These are phyloP conservation scores for Copidosoma aretas DNA, from an alignment of 2,888 invertebrate genomes.

Conservation along the genomic window DNA sequence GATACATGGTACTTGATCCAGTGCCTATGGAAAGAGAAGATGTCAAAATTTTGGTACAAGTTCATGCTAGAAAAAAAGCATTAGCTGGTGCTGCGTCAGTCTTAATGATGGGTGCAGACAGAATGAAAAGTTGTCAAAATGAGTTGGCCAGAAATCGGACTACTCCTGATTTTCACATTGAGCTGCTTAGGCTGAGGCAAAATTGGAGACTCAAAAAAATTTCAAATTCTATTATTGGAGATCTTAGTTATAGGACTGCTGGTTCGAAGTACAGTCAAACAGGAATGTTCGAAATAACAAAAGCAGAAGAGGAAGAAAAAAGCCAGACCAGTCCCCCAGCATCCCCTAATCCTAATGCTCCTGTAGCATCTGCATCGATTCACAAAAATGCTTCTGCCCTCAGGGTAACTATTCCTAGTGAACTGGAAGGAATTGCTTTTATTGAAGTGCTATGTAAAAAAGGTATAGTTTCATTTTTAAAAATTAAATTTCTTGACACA, in stretches of 20 bases:
- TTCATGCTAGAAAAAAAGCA: conserved; percentile 92
- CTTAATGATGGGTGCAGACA: conserved; percentile 83
- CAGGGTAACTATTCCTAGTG: conserved; percentile 90
- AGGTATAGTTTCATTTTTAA: conserved; percentile 64
- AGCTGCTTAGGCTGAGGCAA: conserved; percentile 84
- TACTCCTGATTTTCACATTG: conserved; percentile 91
- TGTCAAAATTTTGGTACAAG: conserved; percentile 84
- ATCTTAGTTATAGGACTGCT: conserved; percentile 93
- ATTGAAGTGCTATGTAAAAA: conserved; percentile 95
- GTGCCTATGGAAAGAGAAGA: conserved; percentile 84
- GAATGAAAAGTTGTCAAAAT: conserved; percentile 80
- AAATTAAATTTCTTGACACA: conserved; percentile 2
- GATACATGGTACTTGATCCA: conserved; percentile 93
- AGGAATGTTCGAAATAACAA: conserved; percentile 94
- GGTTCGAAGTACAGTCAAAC: conserved; percentile 93
- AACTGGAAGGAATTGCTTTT: conserved; percentile 93
- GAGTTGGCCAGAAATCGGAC: conserved; percentile 80
- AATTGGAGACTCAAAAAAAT: conserved; percentile 97
- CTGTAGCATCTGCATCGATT: conserved; percentile 65
- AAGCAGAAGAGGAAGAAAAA: conserved; percentile 81
- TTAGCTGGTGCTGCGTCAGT: conserved; percentile 86
- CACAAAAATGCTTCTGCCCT: conserved; percentile 70
- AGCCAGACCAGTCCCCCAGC: conserved; percentile 65
- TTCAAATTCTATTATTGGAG: conserved; percentile 92
- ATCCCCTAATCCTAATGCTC: conserved; percentile 64